phyloP scores from a whole-genome alignment of 2,888 invertebrate species.

The Drosophila anomalipes region DNA sequence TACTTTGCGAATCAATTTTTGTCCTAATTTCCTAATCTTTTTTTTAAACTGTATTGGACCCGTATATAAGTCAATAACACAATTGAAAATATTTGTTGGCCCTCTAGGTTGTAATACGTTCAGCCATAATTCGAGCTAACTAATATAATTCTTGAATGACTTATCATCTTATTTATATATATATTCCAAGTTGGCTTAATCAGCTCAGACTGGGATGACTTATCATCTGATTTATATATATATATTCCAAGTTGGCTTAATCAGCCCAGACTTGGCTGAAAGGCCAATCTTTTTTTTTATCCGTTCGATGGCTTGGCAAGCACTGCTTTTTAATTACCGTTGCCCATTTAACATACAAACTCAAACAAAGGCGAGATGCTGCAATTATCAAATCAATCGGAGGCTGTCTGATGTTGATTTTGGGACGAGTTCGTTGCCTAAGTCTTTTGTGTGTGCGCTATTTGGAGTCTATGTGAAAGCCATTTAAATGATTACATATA shows the following conservation, averaged over 20 bases:
- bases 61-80: neutral
- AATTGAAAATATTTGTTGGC: neutral
- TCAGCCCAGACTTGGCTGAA: neutral
- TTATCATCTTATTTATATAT: neutral
- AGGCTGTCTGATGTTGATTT: conserved; percentile 54
- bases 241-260: neutral
- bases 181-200: neutral
- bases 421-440: conserved; percentile 78
- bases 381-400: conserved; percentile 75
- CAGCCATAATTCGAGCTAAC: neutral
- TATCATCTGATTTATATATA: neutral
- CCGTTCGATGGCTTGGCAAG: conserved; percentile 1
- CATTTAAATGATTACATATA: conserved; percentile 67
- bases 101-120: neutral
- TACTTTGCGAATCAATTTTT: neutral
- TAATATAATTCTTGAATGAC: neutral
- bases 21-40: neutral
- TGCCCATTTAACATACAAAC: conserved; percentile 41
- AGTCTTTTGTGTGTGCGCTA: conserved; percentile 72
- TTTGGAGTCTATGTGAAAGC: conserved; percentile 65
- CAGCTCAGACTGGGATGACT: neutral
- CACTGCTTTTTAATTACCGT: conserved; percentile 51
- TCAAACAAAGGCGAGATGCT: conserved; percentile 71
- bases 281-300: neutral
- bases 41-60: neutral